A percentile compares a stretch with the other conserved stretches of the same genome.
These are phyloP conservation scores for Polydrusus cervinus DNA, from an alignment of 2,888 invertebrate genomes.

Conservation along the genomic window DNA sequence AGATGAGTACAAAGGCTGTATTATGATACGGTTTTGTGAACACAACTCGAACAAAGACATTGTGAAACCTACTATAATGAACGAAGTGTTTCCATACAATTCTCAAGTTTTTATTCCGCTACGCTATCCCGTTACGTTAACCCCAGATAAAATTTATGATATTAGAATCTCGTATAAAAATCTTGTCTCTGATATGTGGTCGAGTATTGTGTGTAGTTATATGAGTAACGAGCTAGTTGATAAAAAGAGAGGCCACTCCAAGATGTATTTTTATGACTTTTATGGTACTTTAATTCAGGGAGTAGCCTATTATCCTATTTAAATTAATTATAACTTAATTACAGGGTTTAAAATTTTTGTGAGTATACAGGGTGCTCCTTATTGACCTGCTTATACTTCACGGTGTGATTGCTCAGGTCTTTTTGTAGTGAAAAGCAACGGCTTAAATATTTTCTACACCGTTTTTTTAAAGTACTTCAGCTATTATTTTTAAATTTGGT, in stretches of 20 bases:
- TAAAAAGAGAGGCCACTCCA: constrained; percentile 53
- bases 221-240: constrained; percentile 61
- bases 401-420: no score
- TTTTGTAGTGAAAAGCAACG: no score
- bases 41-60: constrained; percentile 49
- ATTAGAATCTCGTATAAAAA: constrained; percentile 63
- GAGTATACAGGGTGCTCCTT: no score
- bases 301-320: constrained; percentile 64
- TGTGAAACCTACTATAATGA: constrained; percentile 57
- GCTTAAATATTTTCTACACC: no score
- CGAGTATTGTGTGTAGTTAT: constrained; percentile 62
- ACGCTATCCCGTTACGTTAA: constrained; percentile 59
- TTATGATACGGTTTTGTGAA: constrained; percentile 56
- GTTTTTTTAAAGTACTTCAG: no score
- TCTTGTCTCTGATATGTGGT: constrained; percentile 52
- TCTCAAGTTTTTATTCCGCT: constrained; percentile 59
- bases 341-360: not conserved
- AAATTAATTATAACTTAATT: constrained; percentile 1
- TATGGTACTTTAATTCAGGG: constrained; percentile 65
- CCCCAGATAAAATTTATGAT: constrained; percentile 61
- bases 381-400: no score
- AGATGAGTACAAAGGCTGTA: constrained; percentile 54
- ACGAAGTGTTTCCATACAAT: constrained; percentile 56
- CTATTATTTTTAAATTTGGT: no score
- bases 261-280: constrained; percentile 63